Conservation (phyloP, 2,888 invertebrate genomes). For the Phytoseiulus persimilis region DNA sequence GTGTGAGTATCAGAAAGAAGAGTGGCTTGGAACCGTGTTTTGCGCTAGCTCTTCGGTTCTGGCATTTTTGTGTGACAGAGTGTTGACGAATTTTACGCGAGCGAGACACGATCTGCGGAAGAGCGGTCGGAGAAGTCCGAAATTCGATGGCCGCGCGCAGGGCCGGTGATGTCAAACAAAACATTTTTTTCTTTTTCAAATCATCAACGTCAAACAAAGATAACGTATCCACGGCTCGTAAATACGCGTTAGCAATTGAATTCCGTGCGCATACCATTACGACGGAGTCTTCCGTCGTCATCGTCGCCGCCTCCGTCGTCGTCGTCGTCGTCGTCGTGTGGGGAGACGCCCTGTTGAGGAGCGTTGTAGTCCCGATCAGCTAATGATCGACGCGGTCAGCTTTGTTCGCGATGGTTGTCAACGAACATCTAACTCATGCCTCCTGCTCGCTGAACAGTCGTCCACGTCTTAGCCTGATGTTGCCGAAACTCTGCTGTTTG, state of each 20-base stretch:
- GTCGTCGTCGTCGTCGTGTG: not conserved
- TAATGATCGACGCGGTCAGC: not conserved
- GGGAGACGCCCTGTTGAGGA: not conserved
- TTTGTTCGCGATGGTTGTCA: not conserved
- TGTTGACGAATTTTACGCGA: not conserved
- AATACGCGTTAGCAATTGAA: not conserved
- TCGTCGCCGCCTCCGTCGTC: no score
- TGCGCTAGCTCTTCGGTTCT: not conserved
- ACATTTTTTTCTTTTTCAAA: not conserved
- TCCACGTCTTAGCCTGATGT: not conserved
- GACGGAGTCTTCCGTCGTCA: not conserved
- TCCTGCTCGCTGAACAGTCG: not conserved
- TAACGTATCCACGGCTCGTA: not conserved
- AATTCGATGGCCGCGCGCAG: not conserved
- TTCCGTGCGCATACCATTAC: slow-evolving; percentile 5
- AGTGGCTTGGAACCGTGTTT: no score
- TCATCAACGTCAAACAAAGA: not conserved
- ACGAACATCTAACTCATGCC: not conserved
- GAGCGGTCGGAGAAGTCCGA: not conserved
- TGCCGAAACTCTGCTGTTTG: not conserved
- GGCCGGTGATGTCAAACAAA: not conserved
- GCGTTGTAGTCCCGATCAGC: not conserved
- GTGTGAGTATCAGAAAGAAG: no score
- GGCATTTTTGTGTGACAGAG: not conserved
- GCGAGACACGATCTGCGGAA: not conserved